Evolutionary conservation across 2,113 vertebrate species (phyloP).

Genomic region (Tautogolabrus adspersus): DNA sequence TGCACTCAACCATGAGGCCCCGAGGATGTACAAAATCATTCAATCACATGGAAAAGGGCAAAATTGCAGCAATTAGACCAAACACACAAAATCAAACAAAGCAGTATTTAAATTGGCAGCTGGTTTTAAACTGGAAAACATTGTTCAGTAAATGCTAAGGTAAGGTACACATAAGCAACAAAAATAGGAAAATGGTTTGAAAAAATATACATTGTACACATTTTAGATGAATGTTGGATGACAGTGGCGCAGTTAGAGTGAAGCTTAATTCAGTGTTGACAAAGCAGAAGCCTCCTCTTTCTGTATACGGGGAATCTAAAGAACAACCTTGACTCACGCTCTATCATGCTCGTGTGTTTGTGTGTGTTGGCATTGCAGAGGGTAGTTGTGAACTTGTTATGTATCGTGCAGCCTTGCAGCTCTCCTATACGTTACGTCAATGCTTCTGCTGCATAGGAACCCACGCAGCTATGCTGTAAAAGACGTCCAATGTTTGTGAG

Average conservation of each 20-base stretch:
- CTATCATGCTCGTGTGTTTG: slow-evolving; percentile 30
- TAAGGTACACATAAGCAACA: slow-evolving; percentile 28
- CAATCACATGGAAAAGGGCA: slow-evolving; percentile 2
- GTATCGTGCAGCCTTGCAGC: neutral
- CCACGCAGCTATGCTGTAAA: neutral
- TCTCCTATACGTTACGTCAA: neutral
- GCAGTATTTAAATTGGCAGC: slow-evolving; percentile 57
- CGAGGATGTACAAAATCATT: slow-evolving; percentile 38
- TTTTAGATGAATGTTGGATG: slow-evolving; percentile 26
- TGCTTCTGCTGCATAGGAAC: slow-evolving; percentile 8
- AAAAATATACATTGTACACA: slow-evolving; percentile 26
- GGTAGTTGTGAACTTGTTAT: neutral
- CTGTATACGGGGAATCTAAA: slow-evolving; percentile 7
- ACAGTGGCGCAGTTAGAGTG: slow-evolving; percentile 27
- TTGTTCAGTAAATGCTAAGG: slow-evolving; percentile 25
- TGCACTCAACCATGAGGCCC: slow-evolving; percentile 38
- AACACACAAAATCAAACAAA: slow-evolving; percentile 40
- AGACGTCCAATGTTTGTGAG: neutral
- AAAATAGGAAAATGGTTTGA: slow-evolving; percentile 7
- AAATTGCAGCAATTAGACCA: slow-evolving; percentile 14
- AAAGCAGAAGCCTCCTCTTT: slow-evolving; percentile 46
- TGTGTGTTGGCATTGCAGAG: slow-evolving; percentile 17
- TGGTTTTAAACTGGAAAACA: slow-evolving; percentile 41
- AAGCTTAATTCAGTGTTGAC: slow-evolving; percentile 9
- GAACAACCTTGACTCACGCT: slow-evolving; percentile 37